Base-by-base conservation (phyloP, 2,888 invertebrate species). In the Ormyrus rosae region DNA sequence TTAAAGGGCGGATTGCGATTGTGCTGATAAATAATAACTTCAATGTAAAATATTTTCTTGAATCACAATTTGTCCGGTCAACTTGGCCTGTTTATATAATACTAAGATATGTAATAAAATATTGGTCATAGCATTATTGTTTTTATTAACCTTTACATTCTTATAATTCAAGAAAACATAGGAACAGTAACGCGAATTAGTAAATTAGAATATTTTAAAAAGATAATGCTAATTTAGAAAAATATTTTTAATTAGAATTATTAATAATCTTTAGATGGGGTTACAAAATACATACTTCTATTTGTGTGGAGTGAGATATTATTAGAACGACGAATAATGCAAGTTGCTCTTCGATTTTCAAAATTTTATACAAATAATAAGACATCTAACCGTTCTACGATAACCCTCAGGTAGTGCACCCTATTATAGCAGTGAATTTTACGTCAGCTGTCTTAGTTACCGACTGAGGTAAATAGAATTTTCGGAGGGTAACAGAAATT, bases 31-130 rank as follows among this genome's bases (percentile, higher is more conserved):
- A 63, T 55, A 71, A 67, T 60, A 10, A 71, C 60, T 8, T 79
- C 74, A 58, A 63, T 80, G 80, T 80, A 71, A 70, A 70, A 80
- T 71, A 80, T 80, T 80, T 80, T 75, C 80, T 75, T 58, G 75
- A 61, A 71, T 61, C 58, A 71, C 19, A 74, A 55, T 51, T 72
- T 46, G 45, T 71, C 60, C 60, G 64, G 67, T 45, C 65, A 71
- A 45, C 51, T 72, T 34, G 60, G 71, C 71, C 58, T 65, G 78
- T 78, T 78, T 78, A 78, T 78, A 78, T 71, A 64, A 72, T 60
- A 69, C 55, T 63, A 78, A 78, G 46, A 65, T 64, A 53, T 61
- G 13, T 11, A 60, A 76, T 76, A 76, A 76, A 69, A 67, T 75
- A 75, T 69, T 69, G 60, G 34, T 69, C 50, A 61, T 19, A 51